Evolutionary conservation across 2,888 invertebrate genomes (phyloP), one percentile per base, ranked within the genome.

Genomic region (Patella pellucida): DNA sequence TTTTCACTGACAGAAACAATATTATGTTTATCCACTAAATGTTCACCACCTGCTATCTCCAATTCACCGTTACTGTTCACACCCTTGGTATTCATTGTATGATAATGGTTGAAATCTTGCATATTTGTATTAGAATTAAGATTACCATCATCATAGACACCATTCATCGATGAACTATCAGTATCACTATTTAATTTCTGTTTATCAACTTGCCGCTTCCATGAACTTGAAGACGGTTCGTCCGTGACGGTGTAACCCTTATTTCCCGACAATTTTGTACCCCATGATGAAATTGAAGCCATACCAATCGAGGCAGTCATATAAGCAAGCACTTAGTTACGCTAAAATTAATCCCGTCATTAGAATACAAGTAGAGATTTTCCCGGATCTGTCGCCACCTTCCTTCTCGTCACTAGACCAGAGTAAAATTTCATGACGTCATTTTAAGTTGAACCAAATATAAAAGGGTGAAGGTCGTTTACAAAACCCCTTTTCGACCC

Each of bases 201-300:
- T 62, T 71, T 74, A 52, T 74, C 78, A 31, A 67, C 78, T n/a
- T 51, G 73, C 19, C 72, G 78, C 73, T 54, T 73, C 78, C 78
- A 78, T 75, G 78, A 50, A 54, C 78, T 75, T 75, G 78, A 50
- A 54, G 70, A 56, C 31, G 68, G 51, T 14, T 68, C 50, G 19
- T 52, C 67, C 51, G 51, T 68, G 69, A 71, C 70, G 68, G 69
- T 70, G 70, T 78, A 71, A 51, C 68, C 56, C 15, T 70, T 23
- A 54, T 68, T 56, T 54, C 75, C 31, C 74, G 73, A 71, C 68
- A 82, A 67, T 62, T 79, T 80, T 74, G 76, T 79, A 75, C 82
- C 82, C 85, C 86, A 86, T 72, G 76, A 77, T 67, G 84, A 82
- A 62, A 82, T 75, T 56, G 82, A 81, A 74, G 82, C 81, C 78